Percentiles rank a stretch among this genome's conserved stretches.
These are phyloP conservation scores for Aromia moschata DNA, from an alignment of 2,888 invertebrate species.

Conservation along the genomic window DNA sequence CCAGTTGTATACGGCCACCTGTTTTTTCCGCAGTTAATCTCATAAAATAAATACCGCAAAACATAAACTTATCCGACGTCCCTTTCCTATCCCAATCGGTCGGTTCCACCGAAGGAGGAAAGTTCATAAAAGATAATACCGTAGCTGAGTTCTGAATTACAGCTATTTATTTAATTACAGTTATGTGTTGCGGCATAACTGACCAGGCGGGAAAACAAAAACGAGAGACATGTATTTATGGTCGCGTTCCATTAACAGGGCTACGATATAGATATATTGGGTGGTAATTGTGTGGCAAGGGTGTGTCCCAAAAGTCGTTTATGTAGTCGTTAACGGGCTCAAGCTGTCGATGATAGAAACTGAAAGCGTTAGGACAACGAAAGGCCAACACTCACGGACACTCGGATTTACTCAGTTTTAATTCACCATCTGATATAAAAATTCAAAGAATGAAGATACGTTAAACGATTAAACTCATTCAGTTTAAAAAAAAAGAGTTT, in stretches of 20 bases:
- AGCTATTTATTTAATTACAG: slow-evolving; percentile 22
- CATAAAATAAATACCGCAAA: slow-evolving; percentile 10
- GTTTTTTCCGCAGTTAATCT: background rate
- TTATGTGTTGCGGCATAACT: slow-evolving; percentile 10
- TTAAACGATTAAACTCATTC: too few species aligned
- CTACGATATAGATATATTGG: slow-evolving; percentile 1
- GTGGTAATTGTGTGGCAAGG: too few species aligned
- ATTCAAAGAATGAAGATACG: too few species aligned
- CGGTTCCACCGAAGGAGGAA: background rate
- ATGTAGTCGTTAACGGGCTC: too few species aligned
- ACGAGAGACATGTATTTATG: slow-evolving; percentile 4
- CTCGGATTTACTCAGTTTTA: too few species aligned
- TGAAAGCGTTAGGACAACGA: too few species aligned
- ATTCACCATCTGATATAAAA: too few species aligned
- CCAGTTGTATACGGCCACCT: background rate
- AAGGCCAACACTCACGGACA: too few species aligned
- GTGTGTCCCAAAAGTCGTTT: too few species aligned
- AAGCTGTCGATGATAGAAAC: too few species aligned
- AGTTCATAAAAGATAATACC: slow-evolving; percentile 21
- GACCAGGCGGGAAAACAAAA: slow-evolving; percentile 9
- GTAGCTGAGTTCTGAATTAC: slow-evolving; percentile 6
- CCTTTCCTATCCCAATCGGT: background rate
- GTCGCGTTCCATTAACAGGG: background rate
- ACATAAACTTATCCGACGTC: background rate
- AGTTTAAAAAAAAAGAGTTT: too few species aligned